Percentiles rank a stretch among this genome's conserved stretches.
Conservation (phyloP, 2,888 invertebrate genomes). For the Serripes groenlandicus region DNA sequence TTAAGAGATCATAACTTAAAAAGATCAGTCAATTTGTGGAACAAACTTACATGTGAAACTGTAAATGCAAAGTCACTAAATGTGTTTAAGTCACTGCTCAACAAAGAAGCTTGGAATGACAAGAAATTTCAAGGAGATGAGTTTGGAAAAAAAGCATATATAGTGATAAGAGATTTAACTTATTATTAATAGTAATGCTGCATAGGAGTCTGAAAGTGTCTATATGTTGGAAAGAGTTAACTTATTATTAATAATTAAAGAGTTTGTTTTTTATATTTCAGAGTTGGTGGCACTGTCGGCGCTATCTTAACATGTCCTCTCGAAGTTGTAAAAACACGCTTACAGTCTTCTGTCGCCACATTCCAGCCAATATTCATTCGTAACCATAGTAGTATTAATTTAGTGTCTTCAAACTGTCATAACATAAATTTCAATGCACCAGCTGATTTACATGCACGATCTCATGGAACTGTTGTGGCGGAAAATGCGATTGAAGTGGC, state of each 20-base stretch:
- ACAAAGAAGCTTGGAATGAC: too few species aligned
- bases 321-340: constrained; percentile 98
- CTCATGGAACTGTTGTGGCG: constrained; percentile 52
- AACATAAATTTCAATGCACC: constrained; percentile 53
- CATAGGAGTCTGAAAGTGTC: too few species aligned
- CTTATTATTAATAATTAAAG: too few species aligned
- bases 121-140: too few species aligned
- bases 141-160: too few species aligned
- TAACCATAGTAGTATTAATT: constrained; percentile 38
- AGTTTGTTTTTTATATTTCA: constrained; percentile 87
- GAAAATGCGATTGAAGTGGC: constrained; percentile 58
- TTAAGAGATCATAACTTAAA: too few species aligned
- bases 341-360: constrained; percentile 95
- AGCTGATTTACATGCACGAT: constrained; percentile 31
- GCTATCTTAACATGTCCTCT: constrained; percentile 98
- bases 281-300: constrained; percentile 98
- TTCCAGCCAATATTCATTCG: constrained; percentile 73
- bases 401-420: constrained; percentile 25
- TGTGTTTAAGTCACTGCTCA: too few species aligned
- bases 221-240: too few species aligned
- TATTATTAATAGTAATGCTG: neutral
- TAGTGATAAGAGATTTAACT: too few species aligned
- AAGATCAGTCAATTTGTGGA: too few species aligned
- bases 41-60: too few species aligned
- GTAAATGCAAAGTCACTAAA: too few species aligned